A percentile compares a stretch with the other conserved stretches of the same genome.
These are phyloP conservation scores for Sebastes fasciatus DNA, from an alignment of 2,113 vertebrate genomes.

Conservation along the genomic window DNA sequence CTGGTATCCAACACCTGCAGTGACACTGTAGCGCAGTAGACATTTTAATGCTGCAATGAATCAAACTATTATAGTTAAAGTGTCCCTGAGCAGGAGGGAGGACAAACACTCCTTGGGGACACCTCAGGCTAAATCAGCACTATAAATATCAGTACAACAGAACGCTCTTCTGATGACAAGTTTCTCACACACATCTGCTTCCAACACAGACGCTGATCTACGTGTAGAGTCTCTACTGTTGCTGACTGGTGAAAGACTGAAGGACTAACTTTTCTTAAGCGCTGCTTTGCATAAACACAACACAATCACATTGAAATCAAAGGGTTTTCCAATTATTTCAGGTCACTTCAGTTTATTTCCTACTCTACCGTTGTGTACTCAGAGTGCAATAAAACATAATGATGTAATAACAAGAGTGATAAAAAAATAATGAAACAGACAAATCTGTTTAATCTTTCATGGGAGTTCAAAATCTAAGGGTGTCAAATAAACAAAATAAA, in stretches of 20 bases:
- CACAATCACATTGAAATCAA: not conserved
- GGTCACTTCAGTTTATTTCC: not conserved
- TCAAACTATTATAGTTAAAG: constrained; percentile 73
- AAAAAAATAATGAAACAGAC: not conserved
- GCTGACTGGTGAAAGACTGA: not conserved
- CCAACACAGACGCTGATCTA: constrained; percentile 8
- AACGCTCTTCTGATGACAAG: constrained; percentile 27
- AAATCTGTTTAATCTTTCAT: not conserved
- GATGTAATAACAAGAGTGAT: not conserved
- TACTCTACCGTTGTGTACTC: not conserved
- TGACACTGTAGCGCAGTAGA: constrained; percentile 31
- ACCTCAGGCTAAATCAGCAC: constrained; percentile 68
- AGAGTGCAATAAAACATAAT: constrained; percentile 1
- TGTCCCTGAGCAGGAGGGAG: constrained; percentile 61
- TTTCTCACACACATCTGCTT: constrained; percentile 26
- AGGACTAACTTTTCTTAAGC: no score
- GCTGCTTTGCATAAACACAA: not conserved
- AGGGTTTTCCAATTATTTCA: not conserved
- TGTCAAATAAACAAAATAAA: not conserved
- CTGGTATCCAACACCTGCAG: constrained; percentile 26
- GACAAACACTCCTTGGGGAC: constrained; percentile 75
- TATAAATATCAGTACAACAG: constrained; percentile 71
- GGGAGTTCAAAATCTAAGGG: not conserved
- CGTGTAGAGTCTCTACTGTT: not conserved
- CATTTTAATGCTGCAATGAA: constrained; percentile 63